Evolutionary conservation across 2,797 vertebrate genomes (phyloP), one percentile per base, ranked within the genome.

Genomic region (Lepus oiostolus): DNA sequence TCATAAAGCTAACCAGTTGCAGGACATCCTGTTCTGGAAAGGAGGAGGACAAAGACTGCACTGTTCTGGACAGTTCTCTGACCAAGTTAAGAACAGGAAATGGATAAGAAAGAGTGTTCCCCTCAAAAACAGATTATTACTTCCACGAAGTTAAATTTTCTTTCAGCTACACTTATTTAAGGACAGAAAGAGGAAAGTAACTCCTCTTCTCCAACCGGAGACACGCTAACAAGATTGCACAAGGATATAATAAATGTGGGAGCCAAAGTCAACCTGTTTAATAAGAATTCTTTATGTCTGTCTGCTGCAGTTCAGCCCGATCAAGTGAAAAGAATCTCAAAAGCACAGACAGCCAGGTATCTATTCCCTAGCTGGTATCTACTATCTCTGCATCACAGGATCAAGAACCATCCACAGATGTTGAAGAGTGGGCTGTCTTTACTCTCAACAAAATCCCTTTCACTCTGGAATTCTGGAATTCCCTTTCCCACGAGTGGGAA

Each of bases 1-100:
- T 68, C n/a, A n/a, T 35, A 42, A 62, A 22, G 83, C 38, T 81
- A 35, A 32, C 30, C 54, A 19, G 10, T 14, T 58, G 7, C 8
- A 58, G 26, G 76, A 62, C 35, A 50, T 85, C 52, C 62, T 62
- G 30, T 52, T 89, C 63, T 70, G 38, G 54, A 58, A 58, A 24
- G 17, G 63, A 68, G 9, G 28, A 60, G 35, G 50, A 67, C 35
- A 68, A 38, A 70, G 50, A 1, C 68, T 42, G 22, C 10, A 14
- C 65, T 91, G 7, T 76, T 70, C 35, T 60, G 47, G 28, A 81
- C 9, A n/a, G 47, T 72, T 80, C 30, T 63, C n/a, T 58, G 54
- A 58, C 54, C 32, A 21, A 42, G 63, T 14, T 12, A 77, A 82
- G 54, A 90, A 91, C 13, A 83, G 80, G 54, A 96, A 95, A 75